Evolutionary conservation across 2,113 vertebrate species (phyloP), one percentile per base, ranked within the genome.

Genomic region (Ondatra zibethicus): DNA sequence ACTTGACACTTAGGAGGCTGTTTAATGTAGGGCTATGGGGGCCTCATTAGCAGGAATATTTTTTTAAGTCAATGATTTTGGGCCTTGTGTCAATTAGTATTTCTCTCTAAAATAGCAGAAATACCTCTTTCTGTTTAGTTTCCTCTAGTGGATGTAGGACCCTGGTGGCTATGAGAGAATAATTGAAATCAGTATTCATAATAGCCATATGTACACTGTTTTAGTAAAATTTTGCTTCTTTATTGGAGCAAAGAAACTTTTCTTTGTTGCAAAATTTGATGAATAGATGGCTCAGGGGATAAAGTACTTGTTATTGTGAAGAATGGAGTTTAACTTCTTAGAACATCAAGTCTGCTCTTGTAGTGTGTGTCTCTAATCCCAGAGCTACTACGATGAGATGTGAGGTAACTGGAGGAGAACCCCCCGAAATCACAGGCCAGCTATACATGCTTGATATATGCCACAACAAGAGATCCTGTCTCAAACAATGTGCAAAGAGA

Each of bases 171-270:
- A 88, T 93, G 96, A 97, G 92, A 55, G 97, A 97, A 96, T 98
- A 98, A 98, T 75, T 98, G 97, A 98, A 98, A 98, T 98, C 92
- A 98, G 93, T 97, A 98, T 98, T 98, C 96, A 98, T 98, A 97
- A 97, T 98, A 97, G 97, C 92, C 97, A 97, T 89, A 97, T 97
- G 73, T 97, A 97, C 90, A 96, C 92, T 94, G 88, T 88, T 95
- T 98, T 97, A 95, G 88, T 95, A 95, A 92, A 72, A 86, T 98
- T 97, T 96, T 94, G 52, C 97, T 97, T 96, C 76, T 94, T 87
- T 92, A 68, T 39, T 36, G 21, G 82, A 80, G 5, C 45, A 70
- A 89, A 63, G 42, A 90, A 39, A 92, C 42, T 16, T 87, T 39
- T 76, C 45, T 73, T 88, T 93, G 2, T 82, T 77, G 78, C 77